Base-by-base conservation (phyloP, 2,888 invertebrate species). In the Minunthozetes semirufus region DNA sequence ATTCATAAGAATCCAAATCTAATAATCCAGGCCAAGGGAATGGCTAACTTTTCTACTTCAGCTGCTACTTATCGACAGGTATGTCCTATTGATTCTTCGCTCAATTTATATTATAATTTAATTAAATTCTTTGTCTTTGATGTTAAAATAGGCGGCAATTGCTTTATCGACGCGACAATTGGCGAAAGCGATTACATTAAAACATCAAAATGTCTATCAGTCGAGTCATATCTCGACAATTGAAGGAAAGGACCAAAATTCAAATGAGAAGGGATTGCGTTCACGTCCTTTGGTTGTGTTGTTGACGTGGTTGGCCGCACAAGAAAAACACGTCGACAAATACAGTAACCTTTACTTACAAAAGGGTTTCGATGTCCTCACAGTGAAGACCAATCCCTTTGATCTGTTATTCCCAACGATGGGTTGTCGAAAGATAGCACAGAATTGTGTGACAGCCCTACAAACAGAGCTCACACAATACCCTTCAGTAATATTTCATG, bases 331-430 rank as follows among this genome's bases (percentile, higher is more conserved):
- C 82, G 86, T 93, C 33, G 87, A 88, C 84, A 94, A 94, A 83
- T 93, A 91, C 82, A 89, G 90, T 0, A 87, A 90, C 75, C 85
- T 93, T 38, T 94, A 94, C 81, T 85, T 90, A 77, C 89, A 90
- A 78, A 88, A 90, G 82, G 93, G 93, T 0, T 93, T 90, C 81
- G 93, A 94, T 83, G 91, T 94, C 8, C 84, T 93, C 74, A 88
- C 89, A 70, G 88, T 93, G 17, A 87, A 88, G 66, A 87, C 91
- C 73, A 89, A 88, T n/a, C 92, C 93, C 0, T 89, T 90, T 89
- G 93, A 94, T 83, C 86, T 94, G 66, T 85, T 94, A 81, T 92
- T 92, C 90, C 94, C 94, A 8, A 82, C 85, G n/a, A 90, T 89
- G 81, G 93, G 93, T 76, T 87, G 90, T 0, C 90, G 91, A 86